Conservation (phyloP, 2,888 invertebrate genomes). For the Scaptomyza cyrtandrae region DNA sequence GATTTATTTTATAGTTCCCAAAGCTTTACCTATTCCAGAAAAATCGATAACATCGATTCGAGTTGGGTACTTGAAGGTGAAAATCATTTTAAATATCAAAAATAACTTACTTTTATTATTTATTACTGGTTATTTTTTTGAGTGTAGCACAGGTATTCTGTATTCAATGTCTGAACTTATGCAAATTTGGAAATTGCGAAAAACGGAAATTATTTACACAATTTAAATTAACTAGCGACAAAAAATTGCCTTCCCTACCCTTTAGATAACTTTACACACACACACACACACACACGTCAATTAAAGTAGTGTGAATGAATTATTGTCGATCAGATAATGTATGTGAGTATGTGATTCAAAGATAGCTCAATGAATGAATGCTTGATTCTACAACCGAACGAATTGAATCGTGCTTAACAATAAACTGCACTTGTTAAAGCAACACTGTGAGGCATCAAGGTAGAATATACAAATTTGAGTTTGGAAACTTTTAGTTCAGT, state of each 20-base stretch:
- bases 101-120: too few relatives aligned
- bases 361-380: constrained; percentile 59
- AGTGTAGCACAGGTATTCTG: constrained; percentile 32
- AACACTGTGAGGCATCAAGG: constrained; percentile 15
- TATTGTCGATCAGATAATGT: constrained; percentile 54
- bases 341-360: constrained; percentile 54
- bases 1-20: too few relatives aligned
- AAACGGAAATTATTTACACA: constrained; percentile 79
- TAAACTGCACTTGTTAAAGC: constrained; percentile 28
- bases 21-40: too few relatives aligned
- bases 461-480: background rate
- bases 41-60: too few relatives aligned
- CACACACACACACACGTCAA: background rate
- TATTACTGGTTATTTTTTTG: constrained; percentile 8
- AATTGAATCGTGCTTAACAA: constrained; percentile 43
- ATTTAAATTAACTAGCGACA: constrained; percentile 63
- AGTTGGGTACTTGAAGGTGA: too few relatives aligned
- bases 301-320: constrained; percentile 48
- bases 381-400: constrained; percentile 42
- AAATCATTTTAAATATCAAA: background rate
- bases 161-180: constrained; percentile 32
- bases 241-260: constrained; percentile 10
- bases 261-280: background rate
- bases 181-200: constrained; percentile 49
- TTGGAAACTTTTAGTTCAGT: background rate